Conservation (phyloP, 2,113 vertebrate species). For the Mirza zaza region DNA sequence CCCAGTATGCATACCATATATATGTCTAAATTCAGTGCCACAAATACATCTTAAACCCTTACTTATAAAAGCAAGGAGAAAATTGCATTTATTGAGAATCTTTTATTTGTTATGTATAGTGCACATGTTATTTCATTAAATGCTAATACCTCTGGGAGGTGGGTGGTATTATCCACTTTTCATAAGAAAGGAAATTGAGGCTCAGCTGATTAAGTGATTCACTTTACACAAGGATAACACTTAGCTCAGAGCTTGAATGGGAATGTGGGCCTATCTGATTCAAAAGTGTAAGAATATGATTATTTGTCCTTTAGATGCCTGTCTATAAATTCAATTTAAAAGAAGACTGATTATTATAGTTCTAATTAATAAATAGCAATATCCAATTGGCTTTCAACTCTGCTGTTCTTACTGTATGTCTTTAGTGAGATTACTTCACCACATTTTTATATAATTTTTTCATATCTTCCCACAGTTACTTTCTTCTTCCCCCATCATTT, state of each 20-base stretch:
- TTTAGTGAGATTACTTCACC: neutral
- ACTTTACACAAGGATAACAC: neutral
- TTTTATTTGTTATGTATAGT: neutral
- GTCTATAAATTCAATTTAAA: neutral
- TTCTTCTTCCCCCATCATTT: neutral
- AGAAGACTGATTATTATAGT: neutral
- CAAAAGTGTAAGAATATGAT: neutral
- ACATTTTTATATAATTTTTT: neutral
- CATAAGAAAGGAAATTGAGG: conserved; percentile 5
- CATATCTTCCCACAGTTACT: neutral
- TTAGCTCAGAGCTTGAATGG: conserved; percentile 10
- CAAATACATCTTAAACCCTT: neutral
- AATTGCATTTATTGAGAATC: neutral
- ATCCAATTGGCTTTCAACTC: neutral
- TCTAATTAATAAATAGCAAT: neutral
- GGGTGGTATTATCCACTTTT: neutral
- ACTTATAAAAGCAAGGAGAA: conserved; percentile 11
- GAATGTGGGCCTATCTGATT: neutral
- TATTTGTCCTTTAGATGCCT: neutral
- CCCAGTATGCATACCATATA: neutral
- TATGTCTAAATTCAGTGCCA: neutral
- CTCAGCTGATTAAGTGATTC: conserved; percentile 2
- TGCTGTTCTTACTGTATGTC: neutral
- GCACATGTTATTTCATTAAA: neutral
- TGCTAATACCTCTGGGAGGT: neutral